Percentiles rank a stretch among this genome's conserved stretches.
phyloP scores from a whole-genome alignment of 1,140 invertebrate genomes.

The Scaptomyza hsui region DNA sequence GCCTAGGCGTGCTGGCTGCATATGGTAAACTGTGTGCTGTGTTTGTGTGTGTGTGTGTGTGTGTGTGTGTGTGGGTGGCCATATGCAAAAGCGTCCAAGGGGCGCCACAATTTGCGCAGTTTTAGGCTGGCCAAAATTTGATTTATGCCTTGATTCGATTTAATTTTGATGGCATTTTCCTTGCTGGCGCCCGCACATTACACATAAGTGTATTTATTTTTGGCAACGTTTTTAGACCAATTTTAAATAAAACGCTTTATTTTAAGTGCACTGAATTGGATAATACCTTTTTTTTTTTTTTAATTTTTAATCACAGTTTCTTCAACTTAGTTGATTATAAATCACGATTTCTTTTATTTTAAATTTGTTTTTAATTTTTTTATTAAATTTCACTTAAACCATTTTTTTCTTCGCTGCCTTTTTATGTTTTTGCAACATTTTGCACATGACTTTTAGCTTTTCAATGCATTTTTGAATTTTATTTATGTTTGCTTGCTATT shows the following conservation, averaged over 20 bases:
- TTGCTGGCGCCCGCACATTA: neutral
- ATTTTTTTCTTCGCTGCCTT: constrained; percentile 1
- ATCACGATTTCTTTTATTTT: neutral
- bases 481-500: neutral
- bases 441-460: constrained; percentile 1
- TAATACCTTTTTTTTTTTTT: neutral
- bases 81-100: constrained; percentile 54
- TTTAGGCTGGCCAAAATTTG: constrained; percentile 48
- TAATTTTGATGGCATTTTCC: constrained; percentile 51
- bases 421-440: neutral
- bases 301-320: neutral
- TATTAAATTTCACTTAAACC: neutral
- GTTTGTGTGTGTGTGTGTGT: constrained; percentile 14
- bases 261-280: neutral
- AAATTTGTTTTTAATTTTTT: too few species aligned
- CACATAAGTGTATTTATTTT: neutral
- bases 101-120: constrained; percentile 72
- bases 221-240: neutral
- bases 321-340: neutral
- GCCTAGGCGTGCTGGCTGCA: neutral
- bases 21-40: constrained; percentile 1
- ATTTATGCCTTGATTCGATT: constrained; percentile 47
- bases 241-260: neutral
- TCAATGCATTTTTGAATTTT: constrained; percentile 8
- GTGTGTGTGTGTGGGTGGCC: constrained; percentile 39